Evolutionary conservation across 2,888 invertebrate species (phyloP).

Genomic region (Tiliacea citrago): DNA sequence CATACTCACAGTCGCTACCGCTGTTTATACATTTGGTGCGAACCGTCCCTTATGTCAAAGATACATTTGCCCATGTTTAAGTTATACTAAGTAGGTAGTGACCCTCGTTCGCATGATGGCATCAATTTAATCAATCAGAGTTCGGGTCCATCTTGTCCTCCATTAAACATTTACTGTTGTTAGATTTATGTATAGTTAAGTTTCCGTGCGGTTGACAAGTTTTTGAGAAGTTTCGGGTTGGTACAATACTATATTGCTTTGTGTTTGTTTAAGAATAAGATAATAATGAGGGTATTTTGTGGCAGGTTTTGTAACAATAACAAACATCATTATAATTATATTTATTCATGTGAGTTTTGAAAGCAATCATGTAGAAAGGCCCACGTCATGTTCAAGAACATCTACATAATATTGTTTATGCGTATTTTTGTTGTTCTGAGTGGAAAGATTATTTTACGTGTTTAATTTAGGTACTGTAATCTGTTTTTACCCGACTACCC

Average conservation of each 20-base stretch:
- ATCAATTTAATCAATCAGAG: constrained; percentile 62
- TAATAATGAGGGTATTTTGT: not conserved
- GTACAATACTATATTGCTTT: constrained; percentile 20
- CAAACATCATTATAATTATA: not conserved
- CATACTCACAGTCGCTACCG: not conserved
- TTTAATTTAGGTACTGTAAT: not conserved
- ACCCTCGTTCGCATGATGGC: constrained; percentile 50
- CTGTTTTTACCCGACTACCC: not conserved
- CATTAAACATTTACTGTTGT: constrained; percentile 50
- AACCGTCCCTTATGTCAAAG: constrained; percentile 18
- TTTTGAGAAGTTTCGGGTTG: constrained; percentile 13
- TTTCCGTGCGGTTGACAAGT: constrained; percentile 29
- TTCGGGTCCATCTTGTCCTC: constrained; percentile 34
- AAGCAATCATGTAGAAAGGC: not conserved
- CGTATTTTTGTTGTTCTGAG: not conserved
- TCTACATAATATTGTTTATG: too few relatives aligned
- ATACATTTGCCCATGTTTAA: constrained; percentile 23
- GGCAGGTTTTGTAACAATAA: not conserved
- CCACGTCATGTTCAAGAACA: not conserved
- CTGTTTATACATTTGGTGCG: not conserved
- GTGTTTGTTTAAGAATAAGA: constrained; percentile 3
- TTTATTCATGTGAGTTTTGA: not conserved
- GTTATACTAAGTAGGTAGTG: constrained; percentile 35
- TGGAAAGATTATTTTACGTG: not conserved
- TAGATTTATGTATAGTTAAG: constrained; percentile 11